Base-by-base conservation (phyloP, 2,113 vertebrate species). In the Calidris pygmaea region DNA sequence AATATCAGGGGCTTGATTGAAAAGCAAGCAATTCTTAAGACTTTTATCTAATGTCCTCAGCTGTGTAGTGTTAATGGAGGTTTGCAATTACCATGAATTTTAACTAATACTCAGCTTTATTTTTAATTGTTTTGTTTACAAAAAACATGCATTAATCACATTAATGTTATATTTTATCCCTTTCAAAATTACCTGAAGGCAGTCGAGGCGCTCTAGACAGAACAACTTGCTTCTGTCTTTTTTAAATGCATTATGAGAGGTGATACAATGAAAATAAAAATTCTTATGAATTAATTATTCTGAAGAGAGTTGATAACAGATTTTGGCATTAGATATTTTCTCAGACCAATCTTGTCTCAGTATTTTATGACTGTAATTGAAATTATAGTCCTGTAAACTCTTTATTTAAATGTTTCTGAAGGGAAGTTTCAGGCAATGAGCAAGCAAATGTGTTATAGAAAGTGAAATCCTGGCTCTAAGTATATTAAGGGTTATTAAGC, bases 11-110 rank as follows among this genome's bases (percentile, higher is more conserved):
- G 71, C 89, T 97, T 95, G 95, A 97, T 97, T 98, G 97, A 98
- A 99, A 97, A 92, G 55, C 26, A 97, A 92, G 91, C 87, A 93
- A 34, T 76, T 80, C 72, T 94, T 96, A 86, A 90, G 56, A 90
- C 94, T 97, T 98, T 98, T 98, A 98, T 98, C 98, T 99, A 87
- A 79, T 97, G 95, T 98, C 95, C 98, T 98, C 98, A 99, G 98
- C 98, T 98, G 98, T 98, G 95, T 96, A 73, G 87, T 98, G 96
- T 98, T 98, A 99, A 99, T 98, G 97, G 98, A 97, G 95, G 96
- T 97, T 98, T 98, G 96, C 97, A 98, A 98, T 98, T 98, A 98
- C 97, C 96, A 98, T 98, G 97, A 97, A 98, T 98, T 99, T 98
- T 97, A 98, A 87, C 97, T 98, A 98, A 98, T 98, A 97, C 95